Evolutionary conservation across 2,888 invertebrate species (phyloP), one percentile per base, ranked within the genome.

Genomic region (Drosophila algonquin): DNA sequence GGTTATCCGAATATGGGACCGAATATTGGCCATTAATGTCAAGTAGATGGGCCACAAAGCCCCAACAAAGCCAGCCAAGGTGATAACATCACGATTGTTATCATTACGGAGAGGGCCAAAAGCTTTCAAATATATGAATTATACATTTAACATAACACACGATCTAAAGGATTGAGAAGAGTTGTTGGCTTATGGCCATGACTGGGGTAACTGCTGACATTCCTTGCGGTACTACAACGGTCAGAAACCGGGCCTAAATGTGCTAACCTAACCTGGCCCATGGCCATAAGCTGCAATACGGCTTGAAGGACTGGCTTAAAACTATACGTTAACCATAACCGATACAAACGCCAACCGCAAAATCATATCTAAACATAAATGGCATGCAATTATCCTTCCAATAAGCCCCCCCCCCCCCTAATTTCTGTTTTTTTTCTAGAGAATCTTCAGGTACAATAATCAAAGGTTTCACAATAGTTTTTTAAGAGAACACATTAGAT

Each of bases 271-370:
- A 21, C 3, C 21, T 21, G 21, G 21, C 21, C 24, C 24, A 24
- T 24, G 24, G 24, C 5, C 5, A 40, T 40, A 12, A 12, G 4
- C 35, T 35, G 35, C 35, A 4, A 12, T 4, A 35, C 4, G 6
- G 35, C 35, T 40, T 40, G 1, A 14, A 40, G 14, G 14, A 6
- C 14, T 40, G 40, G 7, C n/a, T 12, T 1, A 3, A 32, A 32
- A 10, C 9, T 32, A 10, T 32, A 10, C 32, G 10, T 6, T 14
- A 14, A 14, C 35, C 35, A 4, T 12, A 40, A 0, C 14, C 32
- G 32, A 35, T 12, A 14, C 40, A 2, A 0, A 0, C 2, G 6
- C 40, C 2, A 14, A 0, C 5, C 40, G 1, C 2, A 2, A 7
- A 40, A n/a, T 30, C 14, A 40, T 40, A 40, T 2, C 14, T 5